Conservation (phyloP, 1,140 invertebrate species). For the Drosophila pachea region DNA sequence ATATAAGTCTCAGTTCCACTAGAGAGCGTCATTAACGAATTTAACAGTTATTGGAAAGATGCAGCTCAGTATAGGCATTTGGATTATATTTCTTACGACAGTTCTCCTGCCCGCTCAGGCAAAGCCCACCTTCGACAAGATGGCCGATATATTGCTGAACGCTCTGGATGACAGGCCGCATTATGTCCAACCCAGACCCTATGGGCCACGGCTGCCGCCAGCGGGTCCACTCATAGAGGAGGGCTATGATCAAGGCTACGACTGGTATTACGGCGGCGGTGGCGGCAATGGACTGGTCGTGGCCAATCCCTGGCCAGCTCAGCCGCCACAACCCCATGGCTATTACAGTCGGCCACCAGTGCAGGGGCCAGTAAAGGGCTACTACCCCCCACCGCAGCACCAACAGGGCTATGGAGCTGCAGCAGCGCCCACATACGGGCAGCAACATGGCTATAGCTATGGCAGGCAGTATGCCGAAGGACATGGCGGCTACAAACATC, state of each 20-base stretch:
- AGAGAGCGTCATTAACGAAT: slow-evolving; percentile 5
- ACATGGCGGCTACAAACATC: slow-evolving; percentile 50
- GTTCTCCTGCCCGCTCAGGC: slow-evolving; percentile 20
- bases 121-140: slow-evolving; percentile 64
- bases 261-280: slow-evolving; percentile 64
- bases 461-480: slow-evolving; percentile 6
- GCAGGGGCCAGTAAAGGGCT: slow-evolving; percentile 21
- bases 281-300: slow-evolving; percentile 15
- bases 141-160: slow-evolving; percentile 52
- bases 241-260: slow-evolving; percentile 59
- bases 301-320: slow-evolving; percentile 9
- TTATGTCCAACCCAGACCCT: slow-evolving; percentile 8
- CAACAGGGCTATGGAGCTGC: slow-evolving; percentile 18
- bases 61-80: slow-evolving; percentile 25
- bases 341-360: slow-evolving; percentile 35
- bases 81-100: neutral
- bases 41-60: slow-evolving; percentile 28
- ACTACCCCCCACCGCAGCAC: slow-evolving; percentile 38
- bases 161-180: slow-evolving; percentile 28
- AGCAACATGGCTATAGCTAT: slow-evolving; percentile 8
- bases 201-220: slow-evolving; percentile 16
- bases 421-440: neutral
- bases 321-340: slow-evolving; percentile 22
- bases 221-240: slow-evolving; percentile 49
- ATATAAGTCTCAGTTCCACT: slow-evolving; percentile 26